Evolutionary conservation across 2,797 vertebrate species (phyloP), one percentile per base, ranked within the genome.

Genomic region (Mus caroli): DNA sequence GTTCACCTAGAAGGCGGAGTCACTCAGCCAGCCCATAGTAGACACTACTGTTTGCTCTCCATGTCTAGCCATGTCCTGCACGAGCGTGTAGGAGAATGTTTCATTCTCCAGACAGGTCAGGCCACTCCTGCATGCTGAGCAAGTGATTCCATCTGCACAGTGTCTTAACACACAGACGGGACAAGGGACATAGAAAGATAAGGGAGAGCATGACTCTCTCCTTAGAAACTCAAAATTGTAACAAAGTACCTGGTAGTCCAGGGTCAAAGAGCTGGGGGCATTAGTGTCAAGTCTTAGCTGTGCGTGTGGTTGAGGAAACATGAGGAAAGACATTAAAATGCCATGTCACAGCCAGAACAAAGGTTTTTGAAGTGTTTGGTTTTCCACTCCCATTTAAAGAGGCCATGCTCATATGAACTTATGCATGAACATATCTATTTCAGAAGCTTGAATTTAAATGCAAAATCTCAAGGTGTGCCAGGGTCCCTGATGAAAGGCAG

Each of bases 291-390:
- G 31, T 90, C 85, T 94, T 75, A 62, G 52, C 37, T n/a, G 10
- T 82, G 46, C 60, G 4, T 67, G 56, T 6, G 19, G 73, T 67
- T 94, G 82, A 26, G 43, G 10, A 40, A 91, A 76, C 62, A 60
- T 78, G 64, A 94, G 75, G 76, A 71, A 92, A 60, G 69, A 26
- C 43, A 71, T 86, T 82, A 71, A 88, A 92, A 76, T 83, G 82
- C 17, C 82, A 79, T 73, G 58, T 78, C 69, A 17, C 22, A 88
- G 67, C 37, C 46, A 54, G 85, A 76, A 71, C 71, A 46, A 91
- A 90, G 64, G 62, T 73, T 87, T 92, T 43, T 84, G 84, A 91
- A 86, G 11, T 73, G 8, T 93, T 95, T n/a, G 37, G 62, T 71
- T 76, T 92, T 58, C 10, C 56, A 60, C 76, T 94, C 54, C 60